These are phyloP conservation scores for Cheilosia urbana DNA, from an alignment of 2,888 invertebrate species.

Conservation along the genomic window DNA sequence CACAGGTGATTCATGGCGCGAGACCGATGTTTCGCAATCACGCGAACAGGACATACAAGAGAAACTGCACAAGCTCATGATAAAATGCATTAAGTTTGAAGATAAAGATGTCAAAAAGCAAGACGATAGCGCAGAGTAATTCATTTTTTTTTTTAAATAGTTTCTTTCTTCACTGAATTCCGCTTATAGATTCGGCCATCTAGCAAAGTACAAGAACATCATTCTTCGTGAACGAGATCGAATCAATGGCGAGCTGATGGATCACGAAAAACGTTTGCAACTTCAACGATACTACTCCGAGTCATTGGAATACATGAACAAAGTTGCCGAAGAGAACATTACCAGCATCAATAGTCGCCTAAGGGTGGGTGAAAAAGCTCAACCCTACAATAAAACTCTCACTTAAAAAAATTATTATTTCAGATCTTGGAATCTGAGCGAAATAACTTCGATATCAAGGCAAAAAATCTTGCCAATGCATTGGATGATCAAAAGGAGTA, in stretches of 20 bases:
- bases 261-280: slow-evolving; percentile 80
- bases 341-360: slow-evolving; percentile 69
- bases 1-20: slow-evolving; percentile 80
- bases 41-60: slow-evolving; percentile 81
- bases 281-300: slow-evolving; percentile 80
- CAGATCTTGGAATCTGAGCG: slow-evolving; percentile 74
- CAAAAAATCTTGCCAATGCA: slow-evolving; percentile 76
- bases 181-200: slow-evolving; percentile 78
- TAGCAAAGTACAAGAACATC: slow-evolving; percentile 80
- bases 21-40: slow-evolving; percentile 79
- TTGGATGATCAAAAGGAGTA: slow-evolving; percentile 78
- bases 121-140: slow-evolving; percentile 79
- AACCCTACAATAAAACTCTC: too few species aligned
- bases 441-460: slow-evolving; percentile 71
- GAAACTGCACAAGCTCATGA: slow-evolving; percentile 79
- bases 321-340: slow-evolving; percentile 78
- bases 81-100: slow-evolving; percentile 78
- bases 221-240: slow-evolving; percentile 82
- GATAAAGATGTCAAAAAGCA: slow-evolving; percentile 76
- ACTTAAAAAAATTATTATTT: background rate
- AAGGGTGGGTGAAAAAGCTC: slow-evolving; percentile 32
- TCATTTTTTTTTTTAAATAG: too few species aligned
- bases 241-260: slow-evolving; percentile 79
- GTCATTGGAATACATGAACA: slow-evolving; percentile 79
- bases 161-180: background rate